Percentiles rank a stretch among this genome's conserved stretches.
Evolutionary conservation across 2,797 vertebrate species (phyloP).

Genomic region (Sebastes oblongus): DNA sequence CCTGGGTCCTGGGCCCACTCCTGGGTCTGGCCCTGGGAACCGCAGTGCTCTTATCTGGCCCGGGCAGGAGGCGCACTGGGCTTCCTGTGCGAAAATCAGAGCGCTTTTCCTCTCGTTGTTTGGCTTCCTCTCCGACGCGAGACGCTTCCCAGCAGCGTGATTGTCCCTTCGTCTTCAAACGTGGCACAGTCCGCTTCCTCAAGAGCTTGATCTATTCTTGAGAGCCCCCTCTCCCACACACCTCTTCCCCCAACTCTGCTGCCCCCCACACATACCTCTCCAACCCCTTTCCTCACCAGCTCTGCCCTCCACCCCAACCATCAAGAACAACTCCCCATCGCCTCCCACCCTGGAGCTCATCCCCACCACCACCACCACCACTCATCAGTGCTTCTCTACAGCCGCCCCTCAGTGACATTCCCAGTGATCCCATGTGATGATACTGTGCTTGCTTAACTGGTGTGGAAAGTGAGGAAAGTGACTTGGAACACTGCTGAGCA

Average conservation of each 20-base stretch:
- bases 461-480: constrained; percentile 57
- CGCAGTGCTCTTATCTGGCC: constrained; percentile 95
- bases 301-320: constrained; percentile 57
- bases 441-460: constrained; percentile 51
- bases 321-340: constrained; percentile 50
- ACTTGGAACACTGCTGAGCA: constrained; percentile 76
- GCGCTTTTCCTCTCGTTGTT: constrained; percentile 99
- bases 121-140: constrained; percentile 96
- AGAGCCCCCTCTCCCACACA: constrained; percentile 74
- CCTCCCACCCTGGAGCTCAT: constrained; percentile 23
- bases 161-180: constrained; percentile 99
- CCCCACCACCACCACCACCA: constrained; percentile 10
- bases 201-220: constrained; percentile 99
- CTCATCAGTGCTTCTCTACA: constrained; percentile 50
- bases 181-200: constrained; percentile 98
- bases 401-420: constrained; percentile 65
- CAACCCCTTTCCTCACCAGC: constrained; percentile 64
- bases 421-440: constrained; percentile 52
- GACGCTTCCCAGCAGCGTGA: constrained; percentile 98
- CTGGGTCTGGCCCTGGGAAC: constrained; percentile 96
- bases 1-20: constrained; percentile 81
- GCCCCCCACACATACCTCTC: constrained; percentile 69
- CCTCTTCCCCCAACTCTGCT: constrained; percentile 42
- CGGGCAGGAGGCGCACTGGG: constrained; percentile 95
- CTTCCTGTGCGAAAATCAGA: constrained; percentile 99